phyloP scores from a whole-genome alignment of 1,140 invertebrate genomes.

The Cherax destructor region DNA sequence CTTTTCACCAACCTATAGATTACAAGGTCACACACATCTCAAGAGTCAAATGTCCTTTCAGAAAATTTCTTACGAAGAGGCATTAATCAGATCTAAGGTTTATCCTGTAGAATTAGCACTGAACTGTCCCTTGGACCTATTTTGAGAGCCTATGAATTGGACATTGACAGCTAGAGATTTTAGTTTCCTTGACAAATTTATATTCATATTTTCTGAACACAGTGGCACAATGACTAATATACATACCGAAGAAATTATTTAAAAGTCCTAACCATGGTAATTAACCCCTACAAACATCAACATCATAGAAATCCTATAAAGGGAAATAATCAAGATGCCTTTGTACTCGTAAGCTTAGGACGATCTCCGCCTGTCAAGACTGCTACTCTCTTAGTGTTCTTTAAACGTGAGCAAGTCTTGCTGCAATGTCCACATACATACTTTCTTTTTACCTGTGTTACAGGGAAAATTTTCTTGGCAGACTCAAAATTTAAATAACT shows the following conservation, averaged over 20 bases:
- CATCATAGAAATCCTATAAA: slow-evolving; percentile 29
- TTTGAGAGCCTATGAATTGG: not conserved
- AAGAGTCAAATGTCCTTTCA: not conserved
- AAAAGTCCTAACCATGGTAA: slow-evolving; percentile 30
- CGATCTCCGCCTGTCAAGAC: slow-evolving; percentile 15
- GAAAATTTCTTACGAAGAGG: not conserved
- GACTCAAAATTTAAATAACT: not conserved
- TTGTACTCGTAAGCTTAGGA: slow-evolving; percentile 59
- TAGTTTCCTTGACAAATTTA: not conserved
- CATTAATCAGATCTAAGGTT: not conserved
- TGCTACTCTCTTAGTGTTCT: not conserved
- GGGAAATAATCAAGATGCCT: slow-evolving; percentile 56
- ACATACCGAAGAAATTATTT: not conserved
- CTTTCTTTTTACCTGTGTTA: not conserved
- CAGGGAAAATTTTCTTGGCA: slow-evolving; percentile 4
- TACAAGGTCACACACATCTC: not conserved
- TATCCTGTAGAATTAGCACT: not conserved
- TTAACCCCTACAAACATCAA: slow-evolving; percentile 33
- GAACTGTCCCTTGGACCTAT: not conserved
- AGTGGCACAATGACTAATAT: slow-evolving; percentile 14
- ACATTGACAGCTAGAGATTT: not conserved
- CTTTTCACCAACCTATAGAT: slow-evolving; percentile 2
- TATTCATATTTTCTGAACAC: not conserved
- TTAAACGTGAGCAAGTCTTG: not conserved
- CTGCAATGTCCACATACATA: not conserved